These are phyloP conservation scores for Melinopterus prodromus DNA, from an alignment of 2,888 invertebrate species.

Conservation along the genomic window DNA sequence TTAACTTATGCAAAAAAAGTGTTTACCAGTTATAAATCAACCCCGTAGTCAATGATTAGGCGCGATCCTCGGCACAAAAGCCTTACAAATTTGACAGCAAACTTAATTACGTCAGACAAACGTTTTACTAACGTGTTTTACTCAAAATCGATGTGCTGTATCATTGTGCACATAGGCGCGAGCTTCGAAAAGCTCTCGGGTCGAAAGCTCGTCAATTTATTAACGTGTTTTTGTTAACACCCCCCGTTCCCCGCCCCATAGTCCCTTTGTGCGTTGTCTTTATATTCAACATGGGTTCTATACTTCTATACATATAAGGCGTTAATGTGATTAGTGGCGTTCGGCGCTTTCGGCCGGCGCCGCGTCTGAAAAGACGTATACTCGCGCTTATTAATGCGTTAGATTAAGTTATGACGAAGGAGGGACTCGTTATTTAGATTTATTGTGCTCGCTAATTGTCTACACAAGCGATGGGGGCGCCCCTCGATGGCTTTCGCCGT, in stretches of 20 bases:
- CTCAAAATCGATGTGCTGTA: slow-evolving; percentile 8
- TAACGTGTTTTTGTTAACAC: slow-evolving; percentile 21
- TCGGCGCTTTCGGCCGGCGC: neutral
- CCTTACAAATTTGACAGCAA: neutral
- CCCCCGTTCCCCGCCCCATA: neutral
- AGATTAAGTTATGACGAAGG: slow-evolving; percentile 55
- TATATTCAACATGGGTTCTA: neutral
- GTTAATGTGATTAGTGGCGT: slow-evolving; percentile 10
- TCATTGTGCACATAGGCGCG: slow-evolving; percentile 5
- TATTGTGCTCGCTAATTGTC: slow-evolving; percentile 55
- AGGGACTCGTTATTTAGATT: slow-evolving; percentile 55
- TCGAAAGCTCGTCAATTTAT: slow-evolving; percentile 23
- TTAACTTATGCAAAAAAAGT: neutral
- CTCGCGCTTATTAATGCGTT: slow-evolving; percentile 46
- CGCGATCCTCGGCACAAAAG: neutral
- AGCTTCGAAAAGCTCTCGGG: slow-evolving; percentile 15
- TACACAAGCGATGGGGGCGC: slow-evolving; percentile 24
- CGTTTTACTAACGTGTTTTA: slow-evolving; percentile 4
- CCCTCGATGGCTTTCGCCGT: slow-evolving; percentile 18
- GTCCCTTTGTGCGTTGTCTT: neutral
- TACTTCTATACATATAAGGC: slow-evolving; percentile 12
- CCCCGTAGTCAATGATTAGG: neutral
- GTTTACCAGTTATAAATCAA: neutral
- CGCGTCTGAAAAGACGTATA: slow-evolving; percentile 28
- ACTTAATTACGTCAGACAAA: neutral